Conservation (phyloP, 1,140 invertebrate genomes). For the Drosophila neocordata region DNA sequence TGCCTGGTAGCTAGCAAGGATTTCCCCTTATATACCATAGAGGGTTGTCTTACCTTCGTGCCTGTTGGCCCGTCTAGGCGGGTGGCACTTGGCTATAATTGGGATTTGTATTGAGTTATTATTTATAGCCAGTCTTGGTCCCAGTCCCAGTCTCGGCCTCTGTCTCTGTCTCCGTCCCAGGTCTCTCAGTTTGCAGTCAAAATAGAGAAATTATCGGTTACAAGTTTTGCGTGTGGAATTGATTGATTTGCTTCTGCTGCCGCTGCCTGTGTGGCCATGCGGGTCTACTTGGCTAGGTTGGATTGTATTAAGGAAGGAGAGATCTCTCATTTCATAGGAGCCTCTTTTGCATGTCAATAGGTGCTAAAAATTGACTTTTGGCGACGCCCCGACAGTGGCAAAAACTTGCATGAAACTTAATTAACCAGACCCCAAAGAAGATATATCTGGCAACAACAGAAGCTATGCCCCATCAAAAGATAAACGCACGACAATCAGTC, state of each 20-base stretch:
- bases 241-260: slow-evolving; percentile 66
- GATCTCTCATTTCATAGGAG: slow-evolving; percentile 33
- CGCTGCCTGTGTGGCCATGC: slow-evolving; percentile 2
- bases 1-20: slow-evolving; percentile 66
- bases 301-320: slow-evolving; percentile 24
- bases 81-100: slow-evolving; percentile 78
- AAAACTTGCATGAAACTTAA: slow-evolving; percentile 69
- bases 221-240: slow-evolving; percentile 76
- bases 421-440: slow-evolving; percentile 58
- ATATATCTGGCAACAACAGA: slow-evolving; percentile 63
- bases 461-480: slow-evolving; percentile 72
- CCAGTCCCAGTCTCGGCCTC: neutral
- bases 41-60: slow-evolving; percentile 54
- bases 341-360: slow-evolving; percentile 77
- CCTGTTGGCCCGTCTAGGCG: slow-evolving; percentile 47
- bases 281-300: neutral
- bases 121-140: slow-evolving; percentile 66
- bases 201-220: slow-evolving; percentile 78
- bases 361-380: slow-evolving; percentile 72
- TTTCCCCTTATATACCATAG: slow-evolving; percentile 34
- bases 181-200: slow-evolving; percentile 47
- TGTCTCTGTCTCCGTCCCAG: neutral
- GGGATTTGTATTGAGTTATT: slow-evolving; percentile 82
- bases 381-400: slow-evolving; percentile 47
- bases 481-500: slow-evolving; percentile 77